Evolutionary conservation across 2,888 invertebrate species (phyloP).

Genomic region (Eilema sororculum): DNA sequence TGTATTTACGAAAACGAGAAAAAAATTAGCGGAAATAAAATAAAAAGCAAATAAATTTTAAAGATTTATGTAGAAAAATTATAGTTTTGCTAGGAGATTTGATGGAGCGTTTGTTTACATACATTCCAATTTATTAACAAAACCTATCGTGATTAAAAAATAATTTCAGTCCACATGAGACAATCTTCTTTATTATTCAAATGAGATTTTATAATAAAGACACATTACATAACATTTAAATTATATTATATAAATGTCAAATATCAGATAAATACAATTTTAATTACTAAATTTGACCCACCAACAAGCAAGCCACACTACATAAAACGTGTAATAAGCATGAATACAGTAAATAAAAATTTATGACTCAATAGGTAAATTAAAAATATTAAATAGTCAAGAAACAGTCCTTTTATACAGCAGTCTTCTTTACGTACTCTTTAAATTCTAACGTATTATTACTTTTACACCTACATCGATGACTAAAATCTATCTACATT

Average conservation of each 20-base stretch:
- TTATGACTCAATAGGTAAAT: too few species aligned
- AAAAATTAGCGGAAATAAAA: conserved; percentile 38
- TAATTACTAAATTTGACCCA: too few species aligned
- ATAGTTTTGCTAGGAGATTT: conserved; percentile 34
- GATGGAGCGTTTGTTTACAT: not conserved
- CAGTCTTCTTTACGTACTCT: not conserved
- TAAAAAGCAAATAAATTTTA: conserved; percentile 24
- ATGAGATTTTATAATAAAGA: too few species aligned
- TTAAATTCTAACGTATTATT: not conserved
- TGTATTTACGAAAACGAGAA: conserved; percentile 49
- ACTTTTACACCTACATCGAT: too few species aligned
- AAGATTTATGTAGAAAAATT: conserved; percentile 27
- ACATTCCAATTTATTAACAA: not conserved
- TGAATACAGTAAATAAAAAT: not conserved
- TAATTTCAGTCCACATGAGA: not conserved
- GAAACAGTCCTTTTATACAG: not conserved
- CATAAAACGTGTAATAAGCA: not conserved
- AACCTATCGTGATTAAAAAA: not conserved
- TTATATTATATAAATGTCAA: too few species aligned
- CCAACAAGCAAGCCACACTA: too few species aligned
- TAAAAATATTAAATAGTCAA: too few species aligned
- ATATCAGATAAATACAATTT: too few species aligned
- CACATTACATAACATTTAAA: too few species aligned
- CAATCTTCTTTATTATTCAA: not conserved
- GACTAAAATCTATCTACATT: not conserved